Base-by-base conservation (phyloP, 2,797 vertebrate species). In the Acanthiza pusilla region DNA sequence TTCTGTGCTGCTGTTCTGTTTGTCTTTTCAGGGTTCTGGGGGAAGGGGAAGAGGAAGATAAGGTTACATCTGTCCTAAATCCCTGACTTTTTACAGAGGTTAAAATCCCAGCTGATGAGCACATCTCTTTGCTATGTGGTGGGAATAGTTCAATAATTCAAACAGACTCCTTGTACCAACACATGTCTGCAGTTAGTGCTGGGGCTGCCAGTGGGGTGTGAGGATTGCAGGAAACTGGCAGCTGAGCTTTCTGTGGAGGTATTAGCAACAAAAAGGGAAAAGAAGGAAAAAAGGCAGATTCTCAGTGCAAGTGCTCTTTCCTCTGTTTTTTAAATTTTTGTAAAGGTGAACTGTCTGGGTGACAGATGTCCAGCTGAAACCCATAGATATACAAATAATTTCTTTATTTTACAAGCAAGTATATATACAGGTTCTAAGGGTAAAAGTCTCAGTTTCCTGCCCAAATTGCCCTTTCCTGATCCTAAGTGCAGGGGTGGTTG, bases 61-160 rank as follows among this genome's bases (percentile, higher is more conserved):
- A 91, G 50, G 58, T 81, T 91, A 40, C 47, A 25, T 72, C 51
- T 91, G 43, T 91, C 79, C 62, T 83, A 77, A 88, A 92, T 83
- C 34, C 36, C 2, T 45, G 32, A n/a, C 62, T 66, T 92, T 74
- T 86, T 89, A 17, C 40, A 21, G 71, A 68, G 36, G 18, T 88
- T 94, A 73, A 81, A 84, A 81, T 78, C 47, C 55, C 42, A 38
- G 55, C 63, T 84, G 83, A 90, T 84, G 83, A 90, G 71, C 42
- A 11, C 71, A 54, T 70, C 29, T 50, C 57, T 91, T 45, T 81
- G 76, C 62, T 81, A 27, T 34, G 48, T 53, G 55, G 55, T 62
- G 75, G 78, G 80, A 70, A 66, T 20, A 73, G 51, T 88, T 95
- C 40, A 86, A 73, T 93, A 91, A 75, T 79, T 91, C 76, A 95